phyloP scores from a whole-genome alignment of 1,140 invertebrate genomes.

The Philotrypesis tridentata region DNA sequence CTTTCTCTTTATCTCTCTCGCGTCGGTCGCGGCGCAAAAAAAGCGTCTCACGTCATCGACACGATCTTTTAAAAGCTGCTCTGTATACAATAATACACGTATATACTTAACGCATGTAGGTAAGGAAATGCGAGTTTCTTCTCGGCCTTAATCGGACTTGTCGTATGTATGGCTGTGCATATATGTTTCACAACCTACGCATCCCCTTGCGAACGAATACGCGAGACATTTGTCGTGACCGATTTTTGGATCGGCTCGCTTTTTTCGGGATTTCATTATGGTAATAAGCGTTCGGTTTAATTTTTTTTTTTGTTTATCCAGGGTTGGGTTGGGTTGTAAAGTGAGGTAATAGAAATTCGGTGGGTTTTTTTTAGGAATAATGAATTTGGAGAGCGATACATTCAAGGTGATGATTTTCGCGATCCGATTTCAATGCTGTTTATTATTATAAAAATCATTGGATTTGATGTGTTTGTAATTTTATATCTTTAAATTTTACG shows the following conservation, averaged over 20 bases:
- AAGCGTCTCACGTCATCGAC: no score
- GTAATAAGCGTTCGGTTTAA: background rate
- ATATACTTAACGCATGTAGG: background rate
- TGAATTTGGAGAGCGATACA: no score
- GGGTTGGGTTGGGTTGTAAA: no score
- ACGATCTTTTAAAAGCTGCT: background rate
- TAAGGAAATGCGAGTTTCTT: constrained; percentile 10
- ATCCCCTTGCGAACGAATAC: background rate
- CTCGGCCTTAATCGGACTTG: background rate
- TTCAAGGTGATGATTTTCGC: no score
- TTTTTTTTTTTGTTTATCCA: background rate
- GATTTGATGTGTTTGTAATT: no score
- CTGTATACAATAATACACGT: background rate
- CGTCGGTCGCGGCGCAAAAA: no score
- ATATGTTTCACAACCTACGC: background rate
- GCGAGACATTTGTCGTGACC: background rate
- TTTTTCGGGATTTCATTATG: background rate
- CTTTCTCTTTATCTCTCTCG: background rate
- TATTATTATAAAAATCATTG: no score
- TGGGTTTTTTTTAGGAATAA: no score
- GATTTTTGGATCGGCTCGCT: background rate
- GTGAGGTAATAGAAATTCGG: background rate
- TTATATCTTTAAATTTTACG: no score
- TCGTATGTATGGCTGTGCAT: no score
- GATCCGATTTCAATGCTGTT: no score